Percentiles rank a stretch among this genome's conserved stretches.
These are phyloP conservation scores for Silurus asotus DNA, from an alignment of 2,113 vertebrate species.

Conservation along the genomic window DNA sequence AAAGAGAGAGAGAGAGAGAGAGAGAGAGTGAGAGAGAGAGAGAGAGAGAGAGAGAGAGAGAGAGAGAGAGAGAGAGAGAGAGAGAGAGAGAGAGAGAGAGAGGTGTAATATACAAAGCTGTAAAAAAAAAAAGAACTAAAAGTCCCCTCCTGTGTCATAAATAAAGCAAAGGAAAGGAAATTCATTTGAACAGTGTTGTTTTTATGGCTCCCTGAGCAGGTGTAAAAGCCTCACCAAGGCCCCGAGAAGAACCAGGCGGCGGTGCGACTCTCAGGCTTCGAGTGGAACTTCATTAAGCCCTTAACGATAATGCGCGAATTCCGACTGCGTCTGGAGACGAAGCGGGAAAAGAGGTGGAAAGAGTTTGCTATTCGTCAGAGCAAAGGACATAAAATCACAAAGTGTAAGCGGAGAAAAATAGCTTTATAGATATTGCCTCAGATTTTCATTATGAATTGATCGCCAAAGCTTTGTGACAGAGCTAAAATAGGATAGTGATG, in stretches of 20 bases:
- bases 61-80: no score
- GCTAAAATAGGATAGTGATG: background rate
- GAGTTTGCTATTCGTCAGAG: background rate
- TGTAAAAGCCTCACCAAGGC: background rate
- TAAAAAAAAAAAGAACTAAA: background rate
- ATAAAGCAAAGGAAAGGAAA: slow-evolving; percentile 1
- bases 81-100: no score
- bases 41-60: no score
- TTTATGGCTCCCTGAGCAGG: slow-evolving; percentile 17
- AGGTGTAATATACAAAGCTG: background rate
- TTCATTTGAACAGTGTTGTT: slow-evolving; percentile 19
- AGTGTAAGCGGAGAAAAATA: background rate
- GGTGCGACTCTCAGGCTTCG: background rate
- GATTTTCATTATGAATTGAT: background rate
- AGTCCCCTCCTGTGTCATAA: background rate
- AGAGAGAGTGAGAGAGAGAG: no score
- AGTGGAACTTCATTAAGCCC: slow-evolving; percentile 29
- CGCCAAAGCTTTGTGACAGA: background rate
- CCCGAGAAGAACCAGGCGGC: slow-evolving; percentile 5
- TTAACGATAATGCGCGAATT: slow-evolving; percentile 20
- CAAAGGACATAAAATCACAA: background rate
- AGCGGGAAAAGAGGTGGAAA: background rate
- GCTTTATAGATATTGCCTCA: background rate
- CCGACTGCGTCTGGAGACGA: background rate
- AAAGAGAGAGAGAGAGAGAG: no score